These are phyloP conservation scores for Phoebastria nigripes DNA, from an alignment of 2,797 vertebrate genomes.

Conservation along the genomic window DNA sequence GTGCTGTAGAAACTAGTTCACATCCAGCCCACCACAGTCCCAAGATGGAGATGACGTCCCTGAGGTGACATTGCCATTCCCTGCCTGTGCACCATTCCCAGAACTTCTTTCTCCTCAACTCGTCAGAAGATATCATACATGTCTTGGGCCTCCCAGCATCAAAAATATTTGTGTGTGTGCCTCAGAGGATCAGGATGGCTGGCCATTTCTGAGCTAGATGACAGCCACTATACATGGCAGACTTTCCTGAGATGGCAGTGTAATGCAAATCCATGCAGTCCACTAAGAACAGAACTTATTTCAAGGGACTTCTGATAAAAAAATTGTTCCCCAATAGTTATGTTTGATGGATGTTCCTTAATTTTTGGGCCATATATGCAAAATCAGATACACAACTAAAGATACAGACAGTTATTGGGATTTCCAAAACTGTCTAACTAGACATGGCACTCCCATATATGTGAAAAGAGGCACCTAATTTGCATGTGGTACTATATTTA, in stretches of 20 bases:
- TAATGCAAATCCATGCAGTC: background rate
- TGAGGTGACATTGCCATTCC: background rate
- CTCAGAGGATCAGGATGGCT: background rate
- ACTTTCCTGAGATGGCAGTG: background rate
- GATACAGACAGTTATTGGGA: background rate
- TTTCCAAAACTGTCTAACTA: background rate
- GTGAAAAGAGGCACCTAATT: background rate
- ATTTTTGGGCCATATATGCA: background rate
- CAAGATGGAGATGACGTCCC: background rate
- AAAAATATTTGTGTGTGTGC: background rate
- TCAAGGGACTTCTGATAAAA: background rate
- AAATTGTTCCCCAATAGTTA: background rate
- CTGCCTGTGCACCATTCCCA: background rate
- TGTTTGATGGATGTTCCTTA: background rate
- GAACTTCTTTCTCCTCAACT: background rate
- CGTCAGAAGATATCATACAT: accelerated
- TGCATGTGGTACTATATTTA: background rate
- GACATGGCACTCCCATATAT: background rate
- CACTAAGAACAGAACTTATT: background rate
- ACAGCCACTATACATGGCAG: background rate
- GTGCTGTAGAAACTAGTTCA: background rate
- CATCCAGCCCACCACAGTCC: too few species aligned
- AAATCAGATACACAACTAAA: background rate
- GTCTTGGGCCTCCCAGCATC: background rate
- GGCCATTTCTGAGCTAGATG: background rate